Evolutionary conservation across 1,140 invertebrate species (phyloP).

Genomic region (Amyelois transitella): DNA sequence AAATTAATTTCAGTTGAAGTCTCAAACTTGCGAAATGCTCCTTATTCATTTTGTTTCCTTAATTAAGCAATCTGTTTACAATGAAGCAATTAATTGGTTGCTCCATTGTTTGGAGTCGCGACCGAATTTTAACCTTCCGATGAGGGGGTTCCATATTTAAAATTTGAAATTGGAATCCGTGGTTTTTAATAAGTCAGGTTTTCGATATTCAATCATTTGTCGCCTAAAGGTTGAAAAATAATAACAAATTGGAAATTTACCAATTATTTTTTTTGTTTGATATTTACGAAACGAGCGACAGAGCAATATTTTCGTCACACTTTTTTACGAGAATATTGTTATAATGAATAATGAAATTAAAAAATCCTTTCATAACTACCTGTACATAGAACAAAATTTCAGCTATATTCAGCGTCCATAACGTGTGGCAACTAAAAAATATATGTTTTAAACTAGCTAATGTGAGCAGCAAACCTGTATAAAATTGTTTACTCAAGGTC

Average conservation of each 20-base stretch:
- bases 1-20: conserved; percentile 66
- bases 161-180: conserved; percentile 40
- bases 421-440: not conserved
- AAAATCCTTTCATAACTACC: no score
- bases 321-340: no score
- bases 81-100: conserved; percentile 67
- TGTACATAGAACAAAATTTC: no score
- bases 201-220: no score
- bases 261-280: no score
- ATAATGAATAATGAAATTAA: no score
- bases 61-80: conserved; percentile 72
- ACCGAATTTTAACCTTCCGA: conserved; percentile 31
- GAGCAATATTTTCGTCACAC: no score
- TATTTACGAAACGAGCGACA: no score
- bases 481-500: conserved; percentile 48
- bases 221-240: no score
- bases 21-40: conserved; percentile 44
- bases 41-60: conserved; percentile 66
- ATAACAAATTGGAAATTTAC: no score
- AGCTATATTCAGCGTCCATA: no score
- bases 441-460: not conserved
- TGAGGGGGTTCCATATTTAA: conserved; percentile 8
- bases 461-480: conserved; percentile 5
- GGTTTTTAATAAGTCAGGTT: not conserved
- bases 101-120: conserved; percentile 44